Evolutionary conservation across 2,797 vertebrate genomes (phyloP), one percentile per base, ranked within the genome.

Genomic region (Arctocebus calabarensis): DNA sequence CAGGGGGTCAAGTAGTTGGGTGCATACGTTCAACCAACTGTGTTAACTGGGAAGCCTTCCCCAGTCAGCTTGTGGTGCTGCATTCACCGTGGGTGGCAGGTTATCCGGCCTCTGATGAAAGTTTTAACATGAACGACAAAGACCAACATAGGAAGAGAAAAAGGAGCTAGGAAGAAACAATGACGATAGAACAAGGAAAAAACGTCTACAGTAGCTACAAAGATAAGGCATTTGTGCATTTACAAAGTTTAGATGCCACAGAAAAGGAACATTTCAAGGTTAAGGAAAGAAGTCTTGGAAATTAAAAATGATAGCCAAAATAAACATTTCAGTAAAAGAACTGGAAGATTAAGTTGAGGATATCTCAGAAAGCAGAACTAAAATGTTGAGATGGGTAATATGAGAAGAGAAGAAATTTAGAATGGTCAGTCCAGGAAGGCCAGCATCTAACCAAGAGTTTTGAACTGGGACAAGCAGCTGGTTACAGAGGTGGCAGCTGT

Each of bases 61-160:
- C 77, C 27, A 37, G 34, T 57, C 27, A 64, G 9, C 34, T 57
- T 32, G 2, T 0, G 43, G 57, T 13, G 3, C 87, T 71, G 32
- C 25, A 1, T 45, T 77, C 27, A 14, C 29, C 25, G 19, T 19
- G 27, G 64, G 1, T 57, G 20, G 52, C 8, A 43, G n/a, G n/a
- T 55, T 17, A 25, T 29, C 52, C 84, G 75, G 61, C 12, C n/a
- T 91, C 68, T 13, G 64, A 86, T 88, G 89, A 34, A 86, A 82
- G 77, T 27, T 75, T 45, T 83, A 32, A 37, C n/a, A 5, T 22
- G 32, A n/a, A 55, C 55, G 68, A 74, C 13, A 91, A 83, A 91
- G 66, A 48, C 61, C 17, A 75, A 3, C 23, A 27, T 23, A 14
- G 77, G 40, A 45, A 37, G 27, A 75, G 55, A 3, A 81, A 84